Evolutionary conservation across 1,140 invertebrate genomes (phyloP).

Genomic region (Cyclina sinensis): DNA sequence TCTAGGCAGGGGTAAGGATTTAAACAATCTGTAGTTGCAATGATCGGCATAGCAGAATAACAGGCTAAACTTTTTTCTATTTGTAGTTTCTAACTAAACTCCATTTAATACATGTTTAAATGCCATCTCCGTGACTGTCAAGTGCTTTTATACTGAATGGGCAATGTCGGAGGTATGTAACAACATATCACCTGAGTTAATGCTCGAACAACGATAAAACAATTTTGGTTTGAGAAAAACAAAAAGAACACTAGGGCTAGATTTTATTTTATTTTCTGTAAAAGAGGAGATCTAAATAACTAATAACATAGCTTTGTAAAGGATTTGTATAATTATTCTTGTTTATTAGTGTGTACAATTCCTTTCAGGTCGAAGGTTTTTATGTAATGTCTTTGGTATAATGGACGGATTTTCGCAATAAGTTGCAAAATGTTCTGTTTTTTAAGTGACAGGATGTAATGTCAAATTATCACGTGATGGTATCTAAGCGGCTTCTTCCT

Average conservation of each 20-base stretch:
- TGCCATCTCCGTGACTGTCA: too few relatives aligned
- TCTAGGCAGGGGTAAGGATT: too few relatives aligned
- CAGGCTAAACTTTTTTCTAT: too few relatives aligned
- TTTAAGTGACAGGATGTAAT: constrained; percentile 25
- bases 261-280: background rate
- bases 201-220: too few relatives aligned
- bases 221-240: too few relatives aligned
- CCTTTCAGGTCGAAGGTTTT: background rate
- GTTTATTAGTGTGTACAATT: constrained; percentile 2
- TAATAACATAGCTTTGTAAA: constrained; percentile 2
- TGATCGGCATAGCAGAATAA: too few relatives aligned
- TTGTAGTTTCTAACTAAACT: too few relatives aligned
- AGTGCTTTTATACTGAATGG: too few relatives aligned
- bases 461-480: background rate
- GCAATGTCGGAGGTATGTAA: too few relatives aligned
- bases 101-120: too few relatives aligned
- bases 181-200: too few relatives aligned
- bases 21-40: too few relatives aligned
- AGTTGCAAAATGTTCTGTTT: constrained; percentile 20
- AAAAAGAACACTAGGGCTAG: background rate
- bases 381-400: background rate
- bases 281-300: constrained; percentile 9
- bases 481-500: constrained; percentile 77
- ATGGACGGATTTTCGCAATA: constrained; percentile 33
- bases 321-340: background rate